Conservation (phyloP, 2,113 vertebrate genomes). For the Psephotus haematonotus region DNA sequence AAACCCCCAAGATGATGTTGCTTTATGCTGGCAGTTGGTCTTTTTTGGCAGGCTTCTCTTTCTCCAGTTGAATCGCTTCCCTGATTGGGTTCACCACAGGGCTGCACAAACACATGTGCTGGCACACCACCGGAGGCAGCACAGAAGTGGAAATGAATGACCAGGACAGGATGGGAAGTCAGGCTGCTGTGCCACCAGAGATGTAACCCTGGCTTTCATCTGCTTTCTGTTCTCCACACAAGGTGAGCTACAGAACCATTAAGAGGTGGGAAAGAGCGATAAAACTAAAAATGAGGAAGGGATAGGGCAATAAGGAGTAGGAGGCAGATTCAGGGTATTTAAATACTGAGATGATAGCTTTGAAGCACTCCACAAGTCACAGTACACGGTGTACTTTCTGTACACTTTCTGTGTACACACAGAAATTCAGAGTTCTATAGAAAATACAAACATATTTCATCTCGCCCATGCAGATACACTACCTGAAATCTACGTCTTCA, state of each 20-base stretch:
- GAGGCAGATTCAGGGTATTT: not conserved
- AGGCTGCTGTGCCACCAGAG: not conserved
- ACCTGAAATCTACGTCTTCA: not conserved
- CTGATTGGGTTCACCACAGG: not conserved
- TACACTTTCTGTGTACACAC: not conserved
- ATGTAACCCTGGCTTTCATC: not conserved
- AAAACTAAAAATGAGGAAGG: not conserved
- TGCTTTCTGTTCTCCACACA: not conserved
- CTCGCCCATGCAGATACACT: not conserved
- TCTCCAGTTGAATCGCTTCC: not conserved
- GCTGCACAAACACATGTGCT: not conserved
- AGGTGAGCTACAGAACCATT: not conserved
- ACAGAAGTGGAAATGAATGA: not conserved
- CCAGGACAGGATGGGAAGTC: not conserved
- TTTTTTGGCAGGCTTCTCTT: not conserved
- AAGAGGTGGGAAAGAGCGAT: not conserved
- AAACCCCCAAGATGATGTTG: not conserved
- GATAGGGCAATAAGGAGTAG: accelerated
- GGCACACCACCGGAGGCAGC: not conserved
- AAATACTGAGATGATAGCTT: not conserved
- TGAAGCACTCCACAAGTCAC: not conserved
- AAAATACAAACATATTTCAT: not conserved
- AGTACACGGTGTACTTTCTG: too few species aligned
- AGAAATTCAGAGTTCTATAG: not conserved
- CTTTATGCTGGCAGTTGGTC: not conserved